These are phyloP conservation scores for Sebastes itinus DNA, from an alignment of 2,797 vertebrate species.

Conservation along the genomic window DNA sequence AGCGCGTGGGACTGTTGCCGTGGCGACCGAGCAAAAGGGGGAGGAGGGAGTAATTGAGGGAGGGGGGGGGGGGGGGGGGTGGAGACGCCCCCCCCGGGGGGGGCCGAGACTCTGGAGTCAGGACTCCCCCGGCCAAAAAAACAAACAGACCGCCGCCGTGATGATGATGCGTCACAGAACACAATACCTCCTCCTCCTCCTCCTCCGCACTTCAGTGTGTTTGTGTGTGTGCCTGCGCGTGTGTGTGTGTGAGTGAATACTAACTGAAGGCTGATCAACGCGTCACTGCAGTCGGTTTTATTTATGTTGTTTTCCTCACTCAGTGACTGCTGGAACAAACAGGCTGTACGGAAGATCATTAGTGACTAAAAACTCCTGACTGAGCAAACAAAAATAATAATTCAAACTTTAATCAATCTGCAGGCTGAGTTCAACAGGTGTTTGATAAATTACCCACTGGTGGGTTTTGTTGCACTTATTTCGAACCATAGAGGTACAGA, in stretches of 20 bases:
- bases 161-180: slow-evolving; percentile 18
- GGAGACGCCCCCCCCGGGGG: no score
- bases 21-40: not conserved
- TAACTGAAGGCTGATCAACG: not conserved
- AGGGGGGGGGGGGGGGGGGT: not conserved
- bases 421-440: not conserved
- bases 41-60: no score
- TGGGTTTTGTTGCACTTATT: no score
- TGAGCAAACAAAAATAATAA: not conserved
- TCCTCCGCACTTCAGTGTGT: not conserved
- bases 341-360: not conserved
- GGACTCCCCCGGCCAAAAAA: slow-evolving; percentile 12
- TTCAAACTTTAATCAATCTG: not conserved
- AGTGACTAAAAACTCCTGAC: slow-evolving; percentile 5
- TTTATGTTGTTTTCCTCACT: not conserved
- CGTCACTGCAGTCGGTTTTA: not conserved
- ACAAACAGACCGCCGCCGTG: slow-evolving; percentile 1
- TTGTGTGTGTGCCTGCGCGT: not conserved
- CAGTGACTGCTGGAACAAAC: slow-evolving; percentile 15
- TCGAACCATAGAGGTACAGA: no score
- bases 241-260: not conserved
- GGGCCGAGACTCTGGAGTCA: not conserved
- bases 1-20: slow-evolving; percentile 54
- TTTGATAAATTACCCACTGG: no score
- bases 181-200: slow-evolving; percentile 13